Conservation (phyloP, 2,797 vertebrate genomes). For the Pampus argenteus region DNA sequence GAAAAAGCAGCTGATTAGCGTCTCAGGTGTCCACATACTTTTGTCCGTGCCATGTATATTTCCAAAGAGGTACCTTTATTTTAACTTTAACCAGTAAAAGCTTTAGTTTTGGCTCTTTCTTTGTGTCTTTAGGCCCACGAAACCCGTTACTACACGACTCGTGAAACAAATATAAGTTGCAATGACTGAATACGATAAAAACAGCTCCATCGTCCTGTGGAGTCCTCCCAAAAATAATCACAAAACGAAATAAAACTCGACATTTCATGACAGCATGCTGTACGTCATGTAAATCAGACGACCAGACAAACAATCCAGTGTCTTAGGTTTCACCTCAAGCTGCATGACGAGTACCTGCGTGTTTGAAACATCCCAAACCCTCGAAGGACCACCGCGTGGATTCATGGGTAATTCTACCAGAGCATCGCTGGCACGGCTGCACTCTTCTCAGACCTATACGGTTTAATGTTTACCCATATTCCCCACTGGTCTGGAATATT, state of each 20-base stretch:
- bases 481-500: constrained; percentile 92
- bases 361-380: constrained; percentile 40
- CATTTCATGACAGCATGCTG: constrained; percentile 36
- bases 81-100: too few relatives aligned
- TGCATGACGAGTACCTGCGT: constrained; percentile 57
- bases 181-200: background rate
- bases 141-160: background rate
- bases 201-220: constrained; percentile 23
- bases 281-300: constrained; percentile 49
- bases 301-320: constrained; percentile 23
- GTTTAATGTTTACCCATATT: constrained; percentile 95
- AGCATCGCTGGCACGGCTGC: constrained; percentile 57
- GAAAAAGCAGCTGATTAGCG: too few relatives aligned
- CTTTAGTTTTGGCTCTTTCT: too few relatives aligned
- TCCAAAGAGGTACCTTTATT: too few relatives aligned
- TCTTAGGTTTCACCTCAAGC: constrained; percentile 42
- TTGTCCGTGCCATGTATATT: too few relatives aligned
- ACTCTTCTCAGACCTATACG: constrained; percentile 73
- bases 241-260: constrained; percentile 19
- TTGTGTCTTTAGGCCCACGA: background rate
- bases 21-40: background rate
- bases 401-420: constrained; percentile 55
- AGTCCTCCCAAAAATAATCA: constrained; percentile 56
- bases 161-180: background rate
- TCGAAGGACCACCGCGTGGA: constrained; percentile 26